Percentiles rank a stretch among this genome's conserved stretches.
Conservation (phyloP, 2,797 vertebrate genomes). For the Anabas testudineus region DNA sequence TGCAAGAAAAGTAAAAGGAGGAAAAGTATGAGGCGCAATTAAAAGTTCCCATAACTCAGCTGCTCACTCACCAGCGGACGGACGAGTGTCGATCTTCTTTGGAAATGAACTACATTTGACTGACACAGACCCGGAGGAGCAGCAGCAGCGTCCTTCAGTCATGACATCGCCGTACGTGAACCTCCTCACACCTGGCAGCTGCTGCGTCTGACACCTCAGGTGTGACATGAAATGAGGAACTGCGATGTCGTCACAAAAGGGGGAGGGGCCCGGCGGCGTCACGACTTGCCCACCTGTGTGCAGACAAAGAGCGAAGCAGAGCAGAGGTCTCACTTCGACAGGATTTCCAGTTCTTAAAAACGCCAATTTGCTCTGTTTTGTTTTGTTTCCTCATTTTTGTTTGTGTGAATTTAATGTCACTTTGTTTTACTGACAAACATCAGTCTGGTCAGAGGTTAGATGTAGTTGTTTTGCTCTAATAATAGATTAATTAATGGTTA, state of each 20-base stretch:
- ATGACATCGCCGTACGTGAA: background rate
- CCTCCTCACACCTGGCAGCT: slow-evolving; percentile 20
- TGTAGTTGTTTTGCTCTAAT: too few species aligned
- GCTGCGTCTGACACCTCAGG: slow-evolving; percentile 18
- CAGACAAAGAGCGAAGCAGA: background rate
- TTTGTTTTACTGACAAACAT: too few species aligned
- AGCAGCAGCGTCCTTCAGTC: background rate
- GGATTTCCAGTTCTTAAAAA: background rate
- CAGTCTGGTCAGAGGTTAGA: too few species aligned
- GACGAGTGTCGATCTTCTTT: background rate
- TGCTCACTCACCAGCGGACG: slow-evolving; percentile 10
- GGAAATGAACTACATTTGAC: background rate
- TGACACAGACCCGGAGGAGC: background rate
- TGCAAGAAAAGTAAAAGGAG: background rate
- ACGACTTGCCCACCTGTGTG: slow-evolving; percentile 33
- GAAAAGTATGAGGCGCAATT: background rate
- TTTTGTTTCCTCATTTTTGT: too few species aligned
- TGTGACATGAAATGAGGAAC: slow-evolving; percentile 5
- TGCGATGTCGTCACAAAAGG: background rate
- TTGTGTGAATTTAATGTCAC: too few species aligned
- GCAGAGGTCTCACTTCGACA: slow-evolving; percentile 17
- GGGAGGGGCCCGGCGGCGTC: slow-evolving; percentile 32
- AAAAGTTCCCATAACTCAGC: background rate
- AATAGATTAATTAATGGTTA: too few species aligned
- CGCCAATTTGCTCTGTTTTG: background rate